Percentiles rank a stretch among this genome's conserved stretches.
Evolutionary conservation across 2,113 vertebrate species (phyloP).

Genomic region (Alaudala cheleensis): DNA sequence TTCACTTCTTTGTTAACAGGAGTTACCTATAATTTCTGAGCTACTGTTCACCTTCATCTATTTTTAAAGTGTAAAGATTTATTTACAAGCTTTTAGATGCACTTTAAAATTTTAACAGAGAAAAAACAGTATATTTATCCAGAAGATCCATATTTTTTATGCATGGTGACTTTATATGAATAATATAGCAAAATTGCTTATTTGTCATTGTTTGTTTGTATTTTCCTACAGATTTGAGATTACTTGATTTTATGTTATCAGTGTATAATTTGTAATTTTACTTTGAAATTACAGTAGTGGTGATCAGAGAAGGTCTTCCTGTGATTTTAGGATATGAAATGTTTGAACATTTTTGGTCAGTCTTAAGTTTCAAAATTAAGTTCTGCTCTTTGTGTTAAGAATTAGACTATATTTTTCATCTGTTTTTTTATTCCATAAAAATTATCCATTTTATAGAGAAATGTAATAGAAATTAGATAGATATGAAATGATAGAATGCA

Average conservation of each 20-base stretch:
- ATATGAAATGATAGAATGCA: too few species aligned
- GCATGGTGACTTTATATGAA: constrained; percentile 19
- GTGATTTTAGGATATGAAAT: neutral
- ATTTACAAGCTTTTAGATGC: constrained; percentile 18
- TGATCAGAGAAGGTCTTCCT: neutral
- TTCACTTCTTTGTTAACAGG: neutral
- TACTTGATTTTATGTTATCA: neutral
- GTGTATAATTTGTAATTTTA: neutral
- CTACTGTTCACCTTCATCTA: neutral
- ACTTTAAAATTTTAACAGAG: constrained; percentile 14
- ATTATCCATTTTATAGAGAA: neutral
- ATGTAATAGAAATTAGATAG: too few species aligned
- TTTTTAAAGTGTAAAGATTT: constrained; percentile 10
- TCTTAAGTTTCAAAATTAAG: neutral
- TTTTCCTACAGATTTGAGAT: constrained; percentile 11
- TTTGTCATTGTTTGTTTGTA: neutral
- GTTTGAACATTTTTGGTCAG: neutral
- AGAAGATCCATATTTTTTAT: constrained; percentile 48
- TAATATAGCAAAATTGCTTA: neutral
- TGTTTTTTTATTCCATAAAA: neutral
- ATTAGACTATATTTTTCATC: neutral
- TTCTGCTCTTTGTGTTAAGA: neutral
- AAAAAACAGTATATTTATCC: constrained; percentile 3
- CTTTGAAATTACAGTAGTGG: neutral
- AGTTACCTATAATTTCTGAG: neutral